phyloP scores from a whole-genome alignment of 2,113 vertebrate species.

The Taxidea taxus region DNA sequence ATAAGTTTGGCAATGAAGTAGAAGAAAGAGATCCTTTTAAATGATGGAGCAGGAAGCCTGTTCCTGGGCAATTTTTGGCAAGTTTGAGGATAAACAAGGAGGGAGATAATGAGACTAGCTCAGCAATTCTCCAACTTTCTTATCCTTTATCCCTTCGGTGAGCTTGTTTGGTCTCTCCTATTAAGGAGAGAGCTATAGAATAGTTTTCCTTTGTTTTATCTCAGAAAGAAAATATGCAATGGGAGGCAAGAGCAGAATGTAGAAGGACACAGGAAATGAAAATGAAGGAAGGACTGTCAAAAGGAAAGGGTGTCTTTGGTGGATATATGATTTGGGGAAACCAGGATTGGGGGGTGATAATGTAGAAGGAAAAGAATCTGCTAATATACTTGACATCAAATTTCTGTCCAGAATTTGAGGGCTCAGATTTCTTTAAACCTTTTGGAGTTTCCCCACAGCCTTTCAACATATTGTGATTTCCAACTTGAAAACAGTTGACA shows the following conservation, averaged over 20 bases:
- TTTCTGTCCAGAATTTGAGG: conserved; percentile 18
- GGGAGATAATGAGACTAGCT: conserved; percentile 41
- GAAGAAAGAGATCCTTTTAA: conserved; percentile 29
- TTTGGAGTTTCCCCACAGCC: background rate
- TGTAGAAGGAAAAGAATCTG: background rate
- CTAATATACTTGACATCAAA: background rate
- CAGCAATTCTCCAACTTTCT: background rate
- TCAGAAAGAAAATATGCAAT: background rate
- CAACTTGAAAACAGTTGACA: conserved; percentile 21
- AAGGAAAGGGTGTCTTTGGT: background rate
- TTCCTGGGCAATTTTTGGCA: conserved; percentile 47
- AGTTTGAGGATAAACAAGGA: conserved; percentile 17
- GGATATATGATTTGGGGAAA: background rate
- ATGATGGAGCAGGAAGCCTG: conserved; percentile 30
- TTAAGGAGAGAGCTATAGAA: background rate
- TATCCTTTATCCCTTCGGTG: background rate
- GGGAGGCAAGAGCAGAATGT: background rate
- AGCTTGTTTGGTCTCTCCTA: background rate
- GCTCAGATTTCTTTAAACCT: background rate
- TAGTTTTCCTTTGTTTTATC: conserved; percentile 22
- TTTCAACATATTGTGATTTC: background rate
- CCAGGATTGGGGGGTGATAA: background rate
- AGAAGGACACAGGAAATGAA: background rate
- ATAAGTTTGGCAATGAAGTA: conserved; percentile 35
- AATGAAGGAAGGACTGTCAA: background rate